Percentiles rank a stretch among this genome's conserved stretches.
Evolutionary conservation across 2,888 invertebrate genomes (phyloP).

Genomic region (Tetheella fluctuosa): DNA sequence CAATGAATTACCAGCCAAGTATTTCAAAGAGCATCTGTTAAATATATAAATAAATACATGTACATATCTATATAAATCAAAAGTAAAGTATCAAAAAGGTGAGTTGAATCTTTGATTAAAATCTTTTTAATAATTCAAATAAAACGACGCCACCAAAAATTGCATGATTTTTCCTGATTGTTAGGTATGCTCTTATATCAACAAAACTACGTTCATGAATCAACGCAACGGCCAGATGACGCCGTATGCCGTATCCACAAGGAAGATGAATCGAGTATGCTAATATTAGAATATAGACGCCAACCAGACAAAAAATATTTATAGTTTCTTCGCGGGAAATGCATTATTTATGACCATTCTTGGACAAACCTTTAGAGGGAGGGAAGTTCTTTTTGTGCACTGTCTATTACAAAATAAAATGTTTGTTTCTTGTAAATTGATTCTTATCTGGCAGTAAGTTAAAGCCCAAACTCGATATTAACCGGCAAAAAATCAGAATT

Average conservation of each 20-base stretch:
- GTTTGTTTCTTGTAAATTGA: no score
- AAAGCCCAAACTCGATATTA: no score
- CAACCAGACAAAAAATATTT: constrained; percentile 4
- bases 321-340: not conserved
- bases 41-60: constrained; percentile 14
- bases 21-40: constrained; percentile 36
- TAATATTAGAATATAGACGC: not conserved
- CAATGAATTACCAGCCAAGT: constrained; percentile 48
- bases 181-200: no score
- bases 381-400: not conserved
- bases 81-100: no score
- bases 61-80: not conserved
- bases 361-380: not conserved
- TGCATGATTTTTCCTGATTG: not conserved
- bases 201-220: no score
- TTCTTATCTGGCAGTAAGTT: no score
- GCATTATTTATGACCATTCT: not conserved
- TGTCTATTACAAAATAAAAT: no score
- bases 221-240: no score
- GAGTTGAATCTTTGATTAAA: no score
- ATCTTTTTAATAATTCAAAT: not conserved
- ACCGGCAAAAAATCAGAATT: no score
- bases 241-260: no score
- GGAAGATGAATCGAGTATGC: not conserved
- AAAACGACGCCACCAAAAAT: not conserved